A percentile compares a stretch with the other conserved stretches of the same genome.
phyloP scores from a whole-genome alignment of 2,113 vertebrate genomes.

The Pogonocichla stellata region DNA sequence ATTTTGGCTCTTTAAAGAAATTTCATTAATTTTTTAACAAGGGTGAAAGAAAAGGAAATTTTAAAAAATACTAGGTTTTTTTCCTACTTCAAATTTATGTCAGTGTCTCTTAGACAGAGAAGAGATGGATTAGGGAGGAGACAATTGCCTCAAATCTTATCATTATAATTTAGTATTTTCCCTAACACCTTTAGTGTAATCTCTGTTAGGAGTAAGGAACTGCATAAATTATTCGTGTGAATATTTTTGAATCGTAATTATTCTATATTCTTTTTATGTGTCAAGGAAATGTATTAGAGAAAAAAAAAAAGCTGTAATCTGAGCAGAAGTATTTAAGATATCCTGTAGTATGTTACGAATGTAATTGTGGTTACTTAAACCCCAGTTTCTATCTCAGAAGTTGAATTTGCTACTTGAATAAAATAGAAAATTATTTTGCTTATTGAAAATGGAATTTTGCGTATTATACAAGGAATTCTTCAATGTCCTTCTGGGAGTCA shows the following conservation, averaged over 20 bases:
- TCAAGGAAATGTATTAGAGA: not conserved
- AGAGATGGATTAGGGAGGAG: not conserved
- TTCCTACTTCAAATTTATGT: not conserved
- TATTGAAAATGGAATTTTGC: not conserved
- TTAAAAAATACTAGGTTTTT: fast-evolving
- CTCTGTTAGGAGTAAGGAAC: not conserved
- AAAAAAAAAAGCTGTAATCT: not conserved
- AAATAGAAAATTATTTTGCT: not conserved
- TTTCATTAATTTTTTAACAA: not conserved
- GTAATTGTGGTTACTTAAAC: not conserved
- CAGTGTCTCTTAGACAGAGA: not conserved
- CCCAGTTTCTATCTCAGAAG: not conserved
- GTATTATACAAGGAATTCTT: not conserved
- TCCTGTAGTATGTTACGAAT: not conserved
- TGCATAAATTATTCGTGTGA: not conserved
- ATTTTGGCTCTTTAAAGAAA: not conserved
- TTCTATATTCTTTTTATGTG: not conserved
- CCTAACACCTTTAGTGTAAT: not conserved
- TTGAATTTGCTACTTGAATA: not conserved
- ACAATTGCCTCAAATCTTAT: not conserved
- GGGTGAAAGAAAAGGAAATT: not conserved
- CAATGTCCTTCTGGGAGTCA: not conserved
- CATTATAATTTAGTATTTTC: not conserved
- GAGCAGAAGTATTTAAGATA: not conserved
- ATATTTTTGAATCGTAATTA: not conserved